Base-by-base conservation (phyloP, 2,113 vertebrate species). In the Salminus brasiliensis region DNA sequence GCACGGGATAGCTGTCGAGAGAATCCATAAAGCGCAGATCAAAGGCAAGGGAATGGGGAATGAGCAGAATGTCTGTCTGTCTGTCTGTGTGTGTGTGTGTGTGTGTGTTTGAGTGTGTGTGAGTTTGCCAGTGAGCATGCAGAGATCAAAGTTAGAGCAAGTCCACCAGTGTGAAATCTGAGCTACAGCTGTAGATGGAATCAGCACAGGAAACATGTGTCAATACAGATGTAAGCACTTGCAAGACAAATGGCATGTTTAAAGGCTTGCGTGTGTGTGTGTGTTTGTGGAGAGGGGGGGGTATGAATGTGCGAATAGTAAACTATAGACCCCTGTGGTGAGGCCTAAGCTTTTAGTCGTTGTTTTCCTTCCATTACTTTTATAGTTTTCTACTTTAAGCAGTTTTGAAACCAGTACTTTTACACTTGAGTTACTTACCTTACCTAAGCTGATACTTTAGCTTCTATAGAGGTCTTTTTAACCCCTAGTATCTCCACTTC, bases 121-220 rank as follows among this genome's bases (percentile, higher is more conserved):
- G 43, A 13, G 57, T 25, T 16, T 53, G 43, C 47, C 18, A 39
- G 52, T 59, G 60, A 25, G 66, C n/a, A 47, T 79, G 15, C 29
- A 63, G 70, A 59, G 49, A 82, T 78, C 80, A 82, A 34, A 74
- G 66, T 60, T 36, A 18, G 13, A 63, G 39, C 15, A 10, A 52
- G 41, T 74, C 52, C 60, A 73, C 16, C 72, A 49, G 55, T 29
- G n/a, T 76, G 45, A 76, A 76, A 76, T 29, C 45, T 32, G 49
- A 68, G 52, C 43, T 67, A 52, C 30, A 63, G 10, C 57, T 71
- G 53, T 39, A 21, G 25, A 55, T 25, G 9, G 52, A 55, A n/a
- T n/a, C 8, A 23, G 2, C 7, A 66, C 34, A 15, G 34, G 8
- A n/a, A 13, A 8, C 18, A 15, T 76, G 45, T 72, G 45, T 53